These are phyloP conservation scores for Prionailurus bengalensis DNA, from an alignment of 2,113 vertebrate species.

Conservation along the genomic window DNA sequence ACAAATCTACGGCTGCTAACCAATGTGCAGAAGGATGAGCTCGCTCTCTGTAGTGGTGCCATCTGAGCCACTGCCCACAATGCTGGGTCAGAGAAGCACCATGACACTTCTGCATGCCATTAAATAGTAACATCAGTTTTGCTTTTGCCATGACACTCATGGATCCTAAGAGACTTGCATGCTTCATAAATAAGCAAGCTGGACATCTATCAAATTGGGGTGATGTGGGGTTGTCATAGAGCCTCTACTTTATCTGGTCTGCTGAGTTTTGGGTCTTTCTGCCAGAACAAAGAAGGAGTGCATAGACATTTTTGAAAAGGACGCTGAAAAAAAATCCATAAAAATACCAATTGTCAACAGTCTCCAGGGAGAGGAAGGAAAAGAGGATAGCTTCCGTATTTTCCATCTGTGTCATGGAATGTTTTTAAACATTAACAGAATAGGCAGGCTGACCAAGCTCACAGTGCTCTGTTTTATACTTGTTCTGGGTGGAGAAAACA, in stretches of 20 bases:
- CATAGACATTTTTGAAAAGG: slow-evolving; percentile 70
- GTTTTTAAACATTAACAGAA: neutral
- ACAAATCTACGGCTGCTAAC: neutral
- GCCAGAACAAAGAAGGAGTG: slow-evolving; percentile 58
- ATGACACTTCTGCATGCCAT: slow-evolving; percentile 53
- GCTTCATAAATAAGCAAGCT: slow-evolving; percentile 70
- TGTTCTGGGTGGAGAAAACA: neutral
- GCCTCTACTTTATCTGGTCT: slow-evolving; percentile 63
- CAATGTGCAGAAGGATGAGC: slow-evolving; percentile 42
- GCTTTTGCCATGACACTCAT: slow-evolving; percentile 61
- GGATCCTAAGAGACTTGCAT: slow-evolving; percentile 48
- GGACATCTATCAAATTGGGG: slow-evolving; percentile 50
- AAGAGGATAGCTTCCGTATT: neutral
- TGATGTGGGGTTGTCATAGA: neutral
- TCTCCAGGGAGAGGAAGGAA: slow-evolving; percentile 27
- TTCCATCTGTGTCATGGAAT: neutral
- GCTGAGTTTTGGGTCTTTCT: slow-evolving; percentile 45
- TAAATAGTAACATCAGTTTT: slow-evolving; percentile 56
- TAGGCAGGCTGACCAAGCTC: neutral
- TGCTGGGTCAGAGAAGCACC: slow-evolving; percentile 49
- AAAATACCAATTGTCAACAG: slow-evolving; percentile 64
- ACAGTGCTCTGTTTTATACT: neutral
- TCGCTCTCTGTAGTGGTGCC: neutral
- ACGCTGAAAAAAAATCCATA: slow-evolving; percentile 57
- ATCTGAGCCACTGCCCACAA: slow-evolving; percentile 49